Evolutionary conservation across 2,888 invertebrate genomes (phyloP).

Genomic region (Xylota segnis): DNA sequence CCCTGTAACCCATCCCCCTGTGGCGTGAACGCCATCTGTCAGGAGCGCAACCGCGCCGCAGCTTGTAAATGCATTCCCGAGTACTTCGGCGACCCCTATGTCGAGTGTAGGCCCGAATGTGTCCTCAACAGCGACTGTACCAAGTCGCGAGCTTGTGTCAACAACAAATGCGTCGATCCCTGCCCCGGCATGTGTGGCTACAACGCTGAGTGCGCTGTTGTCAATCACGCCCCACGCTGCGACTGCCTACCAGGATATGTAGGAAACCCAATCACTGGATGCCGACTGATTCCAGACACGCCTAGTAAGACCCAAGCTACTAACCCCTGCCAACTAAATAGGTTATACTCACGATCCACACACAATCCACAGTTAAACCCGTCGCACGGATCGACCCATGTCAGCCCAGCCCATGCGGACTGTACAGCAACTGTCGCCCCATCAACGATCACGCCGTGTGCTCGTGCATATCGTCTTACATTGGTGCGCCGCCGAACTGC

Average conservation of each 20-base stretch:
- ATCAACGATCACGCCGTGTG: slow-evolving; percentile 91
- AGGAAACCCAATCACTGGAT: slow-evolving; percentile 87
- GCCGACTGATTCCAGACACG: slow-evolving; percentile 81
- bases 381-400: slow-evolving; percentile 86
- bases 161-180: slow-evolving; percentile 93
- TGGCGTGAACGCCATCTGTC: slow-evolving; percentile 88
- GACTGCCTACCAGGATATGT: slow-evolving; percentile 87
- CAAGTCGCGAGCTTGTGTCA: slow-evolving; percentile 87
- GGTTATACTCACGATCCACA: slow-evolving; percentile 62
- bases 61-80: slow-evolving; percentile 88
- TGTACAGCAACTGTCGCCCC: slow-evolving; percentile 91
- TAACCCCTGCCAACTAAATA: slow-evolving; percentile 19
- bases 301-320: slow-evolving; percentile 81
- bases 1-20: slow-evolving; percentile 89
- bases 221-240: slow-evolving; percentile 89
- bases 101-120: slow-evolving; percentile 89
- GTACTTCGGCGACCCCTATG: slow-evolving; percentile 88
- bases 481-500: slow-evolving; percentile 91
- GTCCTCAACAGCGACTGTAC: slow-evolving; percentile 88
- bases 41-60: slow-evolving; percentile 87
- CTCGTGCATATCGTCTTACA: slow-evolving; percentile 91
- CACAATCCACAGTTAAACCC: slow-evolving; percentile 80
- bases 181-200: slow-evolving; percentile 93
- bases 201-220: slow-evolving; percentile 90
- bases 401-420: slow-evolving; percentile 91